These are phyloP conservation scores for Mimas tiliae DNA, from an alignment of 2,888 invertebrate genomes.

Conservation along the genomic window DNA sequence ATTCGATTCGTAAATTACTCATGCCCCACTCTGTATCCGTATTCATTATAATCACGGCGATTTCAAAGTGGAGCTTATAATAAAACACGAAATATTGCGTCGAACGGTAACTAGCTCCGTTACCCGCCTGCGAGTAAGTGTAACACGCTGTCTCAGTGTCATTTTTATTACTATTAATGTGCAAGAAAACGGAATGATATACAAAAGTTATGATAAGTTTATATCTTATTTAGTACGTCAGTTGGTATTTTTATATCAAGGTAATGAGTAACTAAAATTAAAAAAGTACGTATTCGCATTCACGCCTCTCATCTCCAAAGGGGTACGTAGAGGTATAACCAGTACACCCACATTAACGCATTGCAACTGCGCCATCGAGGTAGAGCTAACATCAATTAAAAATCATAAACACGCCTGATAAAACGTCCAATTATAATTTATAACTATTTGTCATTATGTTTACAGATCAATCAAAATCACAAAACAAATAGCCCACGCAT, in stretches of 20 bases:
- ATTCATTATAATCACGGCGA: conserved; percentile 15
- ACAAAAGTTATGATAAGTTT: background rate
- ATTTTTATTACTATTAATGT: conserved; percentile 31
- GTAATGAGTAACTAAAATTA: too few species aligned
- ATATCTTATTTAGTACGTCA: too few species aligned
- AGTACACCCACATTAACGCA: too few species aligned
- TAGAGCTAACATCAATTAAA: background rate
- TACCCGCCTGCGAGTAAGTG: conserved; percentile 48
- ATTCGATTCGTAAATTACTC: background rate
- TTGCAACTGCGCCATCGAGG: too few species aligned
- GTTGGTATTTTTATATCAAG: too few species aligned
- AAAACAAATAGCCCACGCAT: conserved; percentile 26
- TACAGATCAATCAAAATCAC: conserved; percentile 27
- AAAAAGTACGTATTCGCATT: too few species aligned
- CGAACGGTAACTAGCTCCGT: conserved; percentile 64
- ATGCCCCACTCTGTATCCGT: conserved; percentile 10
- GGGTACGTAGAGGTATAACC: too few species aligned
- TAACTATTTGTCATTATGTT: conserved; percentile 24
- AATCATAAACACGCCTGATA: background rate
- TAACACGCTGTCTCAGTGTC: conserved; percentile 50
- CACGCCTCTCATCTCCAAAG: too few species aligned
- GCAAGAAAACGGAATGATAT: background rate
- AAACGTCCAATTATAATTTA: conserved; percentile 6
- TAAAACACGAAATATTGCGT: conserved; percentile 54
- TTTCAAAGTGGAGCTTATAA: conserved; percentile 31